A percentile compares a stretch with the other conserved stretches of the same genome.
These are phyloP conservation scores for Tenthredo scrophulariae DNA, from an alignment of 2,888 invertebrate genomes.

Conservation along the genomic window DNA sequence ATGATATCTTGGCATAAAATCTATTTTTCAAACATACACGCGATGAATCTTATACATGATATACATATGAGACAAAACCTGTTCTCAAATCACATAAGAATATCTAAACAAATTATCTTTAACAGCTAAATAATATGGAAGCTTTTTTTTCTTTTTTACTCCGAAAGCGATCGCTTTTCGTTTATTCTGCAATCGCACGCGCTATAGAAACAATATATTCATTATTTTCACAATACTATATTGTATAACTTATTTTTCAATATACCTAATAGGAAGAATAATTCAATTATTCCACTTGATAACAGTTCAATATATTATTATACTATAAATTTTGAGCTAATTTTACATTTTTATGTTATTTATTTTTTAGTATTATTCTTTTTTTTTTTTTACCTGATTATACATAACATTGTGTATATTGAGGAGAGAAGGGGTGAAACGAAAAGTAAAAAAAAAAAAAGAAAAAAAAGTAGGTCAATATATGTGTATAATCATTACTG, in stretches of 20 bases:
- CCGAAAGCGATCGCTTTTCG: neutral
- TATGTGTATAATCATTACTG: neutral
- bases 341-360: neutral
- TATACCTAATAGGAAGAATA: too few relatives aligned
- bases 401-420: too few relatives aligned
- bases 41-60: constrained; percentile 56
- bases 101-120: too few relatives aligned
- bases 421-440: too few relatives aligned
- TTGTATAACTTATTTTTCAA: too few relatives aligned
- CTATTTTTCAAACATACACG: neutral
- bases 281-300: too few relatives aligned
- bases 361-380: neutral
- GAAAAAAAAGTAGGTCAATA: neutral
- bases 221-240: neutral
- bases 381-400: neutral
- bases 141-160: constrained; percentile 45
- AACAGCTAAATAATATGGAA: constrained; percentile 58
- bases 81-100: too few relatives aligned
- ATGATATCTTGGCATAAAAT: constrained; percentile 62
- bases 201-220: neutral
- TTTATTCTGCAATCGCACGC: too few relatives aligned
- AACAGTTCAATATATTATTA: neutral
- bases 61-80: constrained; percentile 56
- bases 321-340: neutral
- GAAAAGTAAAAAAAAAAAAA: too few relatives aligned